Conservation (phyloP, 2,888 invertebrate genomes). For the Brachypalpus laphriformis region DNA sequence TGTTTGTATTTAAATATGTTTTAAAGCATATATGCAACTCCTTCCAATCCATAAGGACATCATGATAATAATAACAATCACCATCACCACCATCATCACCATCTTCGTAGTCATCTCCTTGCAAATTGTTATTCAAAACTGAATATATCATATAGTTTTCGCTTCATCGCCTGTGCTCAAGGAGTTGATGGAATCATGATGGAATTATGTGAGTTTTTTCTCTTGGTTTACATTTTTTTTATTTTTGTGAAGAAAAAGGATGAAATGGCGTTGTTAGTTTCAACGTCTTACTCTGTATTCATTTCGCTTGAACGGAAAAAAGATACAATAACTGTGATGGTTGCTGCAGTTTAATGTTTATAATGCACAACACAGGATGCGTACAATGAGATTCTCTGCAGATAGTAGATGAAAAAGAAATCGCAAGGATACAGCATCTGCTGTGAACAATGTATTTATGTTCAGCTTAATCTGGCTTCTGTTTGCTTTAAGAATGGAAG, state of each 20-base stretch:
- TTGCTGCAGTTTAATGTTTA: constrained; percentile 34
- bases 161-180: constrained; percentile 60
- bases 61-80: constrained; percentile 49
- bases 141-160: constrained; percentile 64
- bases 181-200: constrained; percentile 63
- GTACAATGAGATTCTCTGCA: constrained; percentile 7
- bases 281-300: constrained; percentile 62
- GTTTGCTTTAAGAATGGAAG: not conserved
- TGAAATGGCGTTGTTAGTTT: constrained; percentile 10
- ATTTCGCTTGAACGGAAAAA: constrained; percentile 65
- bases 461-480: not conserved
- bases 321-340: constrained; percentile 53
- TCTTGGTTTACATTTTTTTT: not conserved
- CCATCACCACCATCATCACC: constrained; percentile 67
- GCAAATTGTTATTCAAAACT: constrained; percentile 74
- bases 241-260: constrained; percentile 32
- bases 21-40: not conserved
- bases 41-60: constrained; percentile 16
- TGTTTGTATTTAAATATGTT: constrained; percentile 9
- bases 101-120: constrained; percentile 55
- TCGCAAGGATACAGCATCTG: not conserved
- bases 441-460: not conserved
- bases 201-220: constrained; percentile 46
- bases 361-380: constrained; percentile 21
- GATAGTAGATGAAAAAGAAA: not conserved